Evolutionary conservation across 1,140 invertebrate species (phyloP).

Genomic region (Drosophila nigromelanica): DNA sequence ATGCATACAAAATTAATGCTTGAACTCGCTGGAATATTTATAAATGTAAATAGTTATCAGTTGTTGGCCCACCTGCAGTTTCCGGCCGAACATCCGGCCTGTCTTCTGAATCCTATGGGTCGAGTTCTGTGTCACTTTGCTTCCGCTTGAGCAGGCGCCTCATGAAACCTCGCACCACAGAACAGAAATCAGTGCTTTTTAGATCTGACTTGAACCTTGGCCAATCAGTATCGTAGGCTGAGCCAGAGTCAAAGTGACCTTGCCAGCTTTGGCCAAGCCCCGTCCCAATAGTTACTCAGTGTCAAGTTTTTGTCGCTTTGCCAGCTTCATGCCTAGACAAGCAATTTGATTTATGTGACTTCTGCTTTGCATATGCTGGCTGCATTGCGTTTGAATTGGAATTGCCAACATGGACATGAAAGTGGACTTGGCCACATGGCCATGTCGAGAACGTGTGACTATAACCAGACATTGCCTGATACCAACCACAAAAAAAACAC

Average conservation of each 20-base stretch:
- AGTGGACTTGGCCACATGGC: slow-evolving; percentile 11
- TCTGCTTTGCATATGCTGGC: slow-evolving; percentile 65
- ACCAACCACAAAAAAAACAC: neutral
- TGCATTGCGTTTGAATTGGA: slow-evolving; percentile 34
- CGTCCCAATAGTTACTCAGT: slow-evolving; percentile 63
- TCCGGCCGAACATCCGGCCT: slow-evolving; percentile 20
- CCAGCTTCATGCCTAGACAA: slow-evolving; percentile 5
- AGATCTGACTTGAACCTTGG: slow-evolving; percentile 12
- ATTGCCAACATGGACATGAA: slow-evolving; percentile 4
- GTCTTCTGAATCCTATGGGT: slow-evolving; percentile 9
- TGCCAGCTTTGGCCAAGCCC: slow-evolving; percentile 32
- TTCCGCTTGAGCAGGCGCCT: neutral
- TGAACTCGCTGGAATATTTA: neutral
- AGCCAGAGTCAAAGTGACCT: slow-evolving; percentile 19
- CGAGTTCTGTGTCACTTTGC: neutral
- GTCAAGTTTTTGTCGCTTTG: slow-evolving; percentile 54
- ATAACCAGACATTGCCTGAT: slow-evolving; percentile 27
- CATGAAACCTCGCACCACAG: slow-evolving; percentile 1
- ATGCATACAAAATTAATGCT: neutral
- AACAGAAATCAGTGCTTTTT: slow-evolving; percentile 2
- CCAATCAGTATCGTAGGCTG: slow-evolving; percentile 9
- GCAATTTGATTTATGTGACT: slow-evolving; percentile 60
- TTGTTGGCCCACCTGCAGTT: slow-evolving; percentile 1
- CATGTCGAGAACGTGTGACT: slow-evolving; percentile 28
- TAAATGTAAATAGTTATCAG: no score